Percentiles rank a stretch among this genome's conserved stretches.
These are phyloP conservation scores for Agrotis exclamationis DNA, from an alignment of 2,888 invertebrate species.

Conservation along the genomic window DNA sequence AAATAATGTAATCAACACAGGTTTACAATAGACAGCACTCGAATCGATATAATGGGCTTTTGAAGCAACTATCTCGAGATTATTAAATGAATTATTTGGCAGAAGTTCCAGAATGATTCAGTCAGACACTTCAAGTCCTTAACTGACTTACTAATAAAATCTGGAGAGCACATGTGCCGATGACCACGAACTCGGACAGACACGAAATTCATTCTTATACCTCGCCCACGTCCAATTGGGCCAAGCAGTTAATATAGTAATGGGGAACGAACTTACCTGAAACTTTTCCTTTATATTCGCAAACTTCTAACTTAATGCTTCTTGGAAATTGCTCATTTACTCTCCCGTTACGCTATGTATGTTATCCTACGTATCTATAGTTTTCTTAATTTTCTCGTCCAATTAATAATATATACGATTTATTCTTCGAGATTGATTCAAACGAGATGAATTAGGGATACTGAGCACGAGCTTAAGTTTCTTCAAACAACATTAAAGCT, in stretches of 20 bases:
- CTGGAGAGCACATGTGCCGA: conserved; percentile 68
- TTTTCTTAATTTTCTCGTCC: conserved; percentile 26
- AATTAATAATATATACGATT: conserved; percentile 10
- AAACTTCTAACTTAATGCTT: conserved; percentile 62
- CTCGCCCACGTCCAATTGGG: conserved; percentile 84
- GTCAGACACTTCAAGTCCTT: conserved; percentile 36
- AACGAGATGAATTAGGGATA: conserved; percentile 21
- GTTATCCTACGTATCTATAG: conserved; percentile 3
- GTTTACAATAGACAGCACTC: not conserved
- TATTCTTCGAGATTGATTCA: conserved; percentile 20
- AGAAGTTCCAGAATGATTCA: conserved; percentile 18
- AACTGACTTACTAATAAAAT: conserved; percentile 49
- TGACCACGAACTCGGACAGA: conserved; percentile 62
- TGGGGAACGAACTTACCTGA: conserved; percentile 77
- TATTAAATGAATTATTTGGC: conserved; percentile 20
- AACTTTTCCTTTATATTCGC: conserved; percentile 67
- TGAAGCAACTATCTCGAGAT: conserved; percentile 14
- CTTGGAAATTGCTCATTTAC: conserved; percentile 49
- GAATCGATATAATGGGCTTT: not conserved
- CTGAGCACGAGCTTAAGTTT: conserved; percentile 27
- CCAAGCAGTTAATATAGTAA: conserved; percentile 80
- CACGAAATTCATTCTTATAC: conserved; percentile 84
- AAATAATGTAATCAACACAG: not conserved
- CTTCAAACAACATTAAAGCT: conserved; percentile 22
- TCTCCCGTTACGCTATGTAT: conserved; percentile 20